phyloP scores from a whole-genome alignment of 1,140 invertebrate genomes.

The Heliconius melpomene region DNA sequence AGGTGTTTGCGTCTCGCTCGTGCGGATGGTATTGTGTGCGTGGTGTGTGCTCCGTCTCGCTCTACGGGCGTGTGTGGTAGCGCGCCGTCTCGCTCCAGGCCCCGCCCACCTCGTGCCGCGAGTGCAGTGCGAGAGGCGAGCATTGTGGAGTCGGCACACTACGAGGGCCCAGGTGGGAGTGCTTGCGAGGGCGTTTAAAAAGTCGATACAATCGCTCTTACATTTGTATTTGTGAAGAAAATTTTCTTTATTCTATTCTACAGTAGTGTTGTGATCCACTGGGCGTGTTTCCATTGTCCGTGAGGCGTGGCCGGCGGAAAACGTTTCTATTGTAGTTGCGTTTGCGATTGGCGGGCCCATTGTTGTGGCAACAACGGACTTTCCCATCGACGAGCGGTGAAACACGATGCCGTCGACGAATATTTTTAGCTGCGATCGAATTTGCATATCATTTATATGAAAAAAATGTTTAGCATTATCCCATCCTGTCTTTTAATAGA shows the following conservation, averaged over 20 bases:
- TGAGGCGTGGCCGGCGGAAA: constrained; percentile 71
- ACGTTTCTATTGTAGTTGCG: constrained; percentile 66
- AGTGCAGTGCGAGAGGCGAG: constrained; percentile 68
- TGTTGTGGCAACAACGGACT: constrained; percentile 57
- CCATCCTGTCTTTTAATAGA: constrained; percentile 32
- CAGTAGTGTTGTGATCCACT: constrained; percentile 40
- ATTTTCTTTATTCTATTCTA: constrained; percentile 70
- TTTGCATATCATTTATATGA: constrained; percentile 53
- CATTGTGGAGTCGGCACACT: constrained; percentile 69
- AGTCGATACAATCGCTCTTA: constrained; percentile 77
- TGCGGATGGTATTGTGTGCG: constrained; percentile 65
- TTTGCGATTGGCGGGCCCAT: constrained; percentile 70
- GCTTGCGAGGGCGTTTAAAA: constrained; percentile 78
- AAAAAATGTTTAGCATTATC: constrained; percentile 37
- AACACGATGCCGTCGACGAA: constrained; percentile 53
- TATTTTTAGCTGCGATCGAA: constrained; percentile 53
- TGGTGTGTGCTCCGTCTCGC: constrained; percentile 57
- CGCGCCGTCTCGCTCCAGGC: constrained; percentile 61
- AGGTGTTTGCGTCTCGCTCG: constrained; percentile 72
- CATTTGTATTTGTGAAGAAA: constrained; percentile 72
- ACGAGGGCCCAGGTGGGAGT: constrained; percentile 74
- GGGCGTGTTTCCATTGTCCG: constrained; percentile 66
- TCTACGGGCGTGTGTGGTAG: constrained; percentile 47
- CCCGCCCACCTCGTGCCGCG: constrained; percentile 38
- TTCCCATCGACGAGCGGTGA: constrained; percentile 57